Conservation (phyloP, 2,797 vertebrate genomes). For the Octomys mimax region DNA sequence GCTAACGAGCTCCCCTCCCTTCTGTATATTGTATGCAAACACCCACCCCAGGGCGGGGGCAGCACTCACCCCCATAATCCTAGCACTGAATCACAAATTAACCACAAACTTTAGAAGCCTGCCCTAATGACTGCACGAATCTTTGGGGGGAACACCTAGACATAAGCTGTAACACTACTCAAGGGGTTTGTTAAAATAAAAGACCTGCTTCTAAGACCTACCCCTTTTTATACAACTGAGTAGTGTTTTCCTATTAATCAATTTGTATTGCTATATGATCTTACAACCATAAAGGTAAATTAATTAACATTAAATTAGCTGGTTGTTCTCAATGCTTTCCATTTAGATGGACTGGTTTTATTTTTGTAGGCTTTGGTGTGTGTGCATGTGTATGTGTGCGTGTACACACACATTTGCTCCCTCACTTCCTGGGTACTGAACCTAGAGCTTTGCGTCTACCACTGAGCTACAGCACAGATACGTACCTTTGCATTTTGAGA, state of each 20-base stretch:
- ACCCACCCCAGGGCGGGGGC: too few relatives aligned
- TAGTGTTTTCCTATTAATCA: background rate
- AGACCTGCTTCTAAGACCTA: background rate
- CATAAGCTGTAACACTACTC: too few relatives aligned
- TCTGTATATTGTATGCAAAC: too few relatives aligned
- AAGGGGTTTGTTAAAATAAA: background rate
- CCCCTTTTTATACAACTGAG: background rate
- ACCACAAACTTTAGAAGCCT: too few relatives aligned
- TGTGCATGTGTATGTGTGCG: background rate
- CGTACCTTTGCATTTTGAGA: background rate
- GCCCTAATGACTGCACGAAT: too few relatives aligned
- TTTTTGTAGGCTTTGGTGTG: background rate
- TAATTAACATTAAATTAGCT: conserved; percentile 29
- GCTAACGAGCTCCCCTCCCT: too few relatives aligned
- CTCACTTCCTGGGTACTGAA: background rate
- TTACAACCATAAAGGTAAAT: background rate
- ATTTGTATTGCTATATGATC: conserved; percentile 3
- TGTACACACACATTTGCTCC: background rate
- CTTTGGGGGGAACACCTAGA: too few relatives aligned
- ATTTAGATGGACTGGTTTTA: background rate
- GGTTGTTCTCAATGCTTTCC: conserved; percentile 22
- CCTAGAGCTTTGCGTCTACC: background rate
- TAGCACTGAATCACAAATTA: too few relatives aligned
- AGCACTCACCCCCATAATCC: too few relatives aligned
- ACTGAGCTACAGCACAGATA: background rate